These are phyloP conservation scores for Drosophila algonquin DNA, from an alignment of 2,888 invertebrate genomes.

Conservation along the genomic window DNA sequence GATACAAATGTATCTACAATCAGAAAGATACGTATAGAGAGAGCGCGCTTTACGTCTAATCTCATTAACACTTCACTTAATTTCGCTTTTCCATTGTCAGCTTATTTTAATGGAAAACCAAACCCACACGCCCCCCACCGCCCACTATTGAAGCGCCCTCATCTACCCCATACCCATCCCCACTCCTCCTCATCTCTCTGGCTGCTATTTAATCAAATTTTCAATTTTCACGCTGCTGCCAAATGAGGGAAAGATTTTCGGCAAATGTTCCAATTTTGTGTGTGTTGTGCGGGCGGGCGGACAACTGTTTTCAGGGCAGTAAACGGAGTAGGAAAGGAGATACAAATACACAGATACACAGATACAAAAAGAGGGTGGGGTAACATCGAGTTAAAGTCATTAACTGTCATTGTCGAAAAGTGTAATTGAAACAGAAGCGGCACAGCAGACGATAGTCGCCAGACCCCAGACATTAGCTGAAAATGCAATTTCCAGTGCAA, in stretches of 20 bases:
- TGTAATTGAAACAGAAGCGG: not conserved
- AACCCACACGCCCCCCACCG: not conserved
- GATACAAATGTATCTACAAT: not conserved
- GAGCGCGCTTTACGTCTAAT: conserved; percentile 10
- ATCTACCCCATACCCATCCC: not conserved
- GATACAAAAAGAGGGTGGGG: not conserved
- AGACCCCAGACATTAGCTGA: not conserved
- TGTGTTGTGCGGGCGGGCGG: not conserved
- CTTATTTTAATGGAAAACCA: conserved; percentile 9
- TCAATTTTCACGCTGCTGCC: not conserved
- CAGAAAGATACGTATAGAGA: not conserved
- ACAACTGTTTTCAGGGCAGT: too few species aligned
- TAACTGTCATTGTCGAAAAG: not conserved
- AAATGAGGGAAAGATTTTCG: not conserved
- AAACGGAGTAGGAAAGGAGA: not conserved
- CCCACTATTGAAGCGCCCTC: too few species aligned
- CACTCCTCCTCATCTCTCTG: too few species aligned
- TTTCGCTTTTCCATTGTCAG: conserved; percentile 16
- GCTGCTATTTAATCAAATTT: not conserved
- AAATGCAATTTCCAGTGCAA: not conserved
- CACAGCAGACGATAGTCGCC: too few species aligned
- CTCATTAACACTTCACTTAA: conserved; percentile 40
- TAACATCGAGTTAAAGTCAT: not conserved
- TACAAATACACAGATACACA: not conserved
- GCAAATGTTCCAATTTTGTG: not conserved